These are phyloP conservation scores for Halichoerus grypus DNA, from an alignment of 2,113 vertebrate genomes.

Conservation along the genomic window DNA sequence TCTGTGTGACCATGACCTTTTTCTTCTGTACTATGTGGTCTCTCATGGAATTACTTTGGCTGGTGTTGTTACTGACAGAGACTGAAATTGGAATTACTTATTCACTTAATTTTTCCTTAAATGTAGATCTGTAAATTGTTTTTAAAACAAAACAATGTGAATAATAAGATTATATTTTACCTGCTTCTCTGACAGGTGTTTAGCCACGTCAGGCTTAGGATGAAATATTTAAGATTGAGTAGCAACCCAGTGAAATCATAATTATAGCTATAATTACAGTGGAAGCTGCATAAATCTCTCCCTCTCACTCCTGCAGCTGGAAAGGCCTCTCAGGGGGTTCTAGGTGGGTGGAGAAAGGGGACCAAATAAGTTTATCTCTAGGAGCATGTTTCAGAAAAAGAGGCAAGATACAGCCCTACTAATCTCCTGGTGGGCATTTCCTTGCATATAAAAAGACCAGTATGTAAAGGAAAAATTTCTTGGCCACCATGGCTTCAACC, in stretches of 20 bases:
- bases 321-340: not conserved
- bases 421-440: not conserved
- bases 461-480: not conserved
- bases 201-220: not conserved
- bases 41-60: not conserved
- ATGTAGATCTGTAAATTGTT: not conserved
- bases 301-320: not conserved
- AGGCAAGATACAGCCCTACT: not conserved
- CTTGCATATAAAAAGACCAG: not conserved
- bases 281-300: constrained; percentile 6
- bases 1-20: not conserved
- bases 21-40: not conserved
- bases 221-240: constrained; percentile 44
- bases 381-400: not conserved
- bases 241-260: not conserved
- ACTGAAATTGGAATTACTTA: not conserved
- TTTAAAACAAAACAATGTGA: constrained; percentile 22
- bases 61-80: not conserved
- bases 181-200: not conserved
- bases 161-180: not conserved
- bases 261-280: not conserved
- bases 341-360: not conserved
- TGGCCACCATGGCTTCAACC: not conserved
- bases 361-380: not conserved
- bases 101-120: constrained; percentile 43